Conservation (phyloP, 2,797 vertebrate genomes). For the Pitangus sulphuratus region DNA sequence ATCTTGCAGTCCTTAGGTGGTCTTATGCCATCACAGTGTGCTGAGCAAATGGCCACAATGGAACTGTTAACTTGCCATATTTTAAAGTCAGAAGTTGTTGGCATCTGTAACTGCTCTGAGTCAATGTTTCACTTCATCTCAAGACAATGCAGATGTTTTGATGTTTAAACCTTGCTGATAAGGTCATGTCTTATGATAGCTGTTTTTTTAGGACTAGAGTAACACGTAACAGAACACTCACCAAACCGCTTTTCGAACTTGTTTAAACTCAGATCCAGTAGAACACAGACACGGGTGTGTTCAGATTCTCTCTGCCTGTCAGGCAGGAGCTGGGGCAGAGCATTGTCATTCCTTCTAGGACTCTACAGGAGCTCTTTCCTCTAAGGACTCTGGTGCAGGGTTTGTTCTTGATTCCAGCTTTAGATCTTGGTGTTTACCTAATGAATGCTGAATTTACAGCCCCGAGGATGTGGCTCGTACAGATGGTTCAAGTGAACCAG, state of each 20-base stretch:
- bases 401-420: background rate
- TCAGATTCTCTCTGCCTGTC: background rate
- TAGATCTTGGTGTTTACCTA: background rate
- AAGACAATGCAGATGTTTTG: background rate
- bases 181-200: background rate
- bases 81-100: background rate
- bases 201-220: background rate
- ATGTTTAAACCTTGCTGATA: background rate
- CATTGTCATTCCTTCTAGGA: background rate
- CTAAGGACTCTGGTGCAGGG: background rate
- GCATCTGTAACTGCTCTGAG: background rate
- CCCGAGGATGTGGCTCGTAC: background rate
- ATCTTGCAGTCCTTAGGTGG: slow-evolving; percentile 38
- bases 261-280: slow-evolving; percentile 3
- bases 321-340: background rate
- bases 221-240: background rate
- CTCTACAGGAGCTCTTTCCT: slow-evolving; percentile 66
- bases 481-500: background rate
- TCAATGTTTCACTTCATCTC: background rate
- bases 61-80: background rate
- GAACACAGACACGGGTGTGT: background rate
- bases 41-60: slow-evolving; percentile 10
- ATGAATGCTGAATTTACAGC: background rate
- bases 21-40: background rate
- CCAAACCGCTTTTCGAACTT: background rate